A percentile compares a stretch with the other conserved stretches of the same genome.
Evolutionary conservation across 2,888 invertebrate species (phyloP).

Genomic region (Cataglyphis livida): DNA sequence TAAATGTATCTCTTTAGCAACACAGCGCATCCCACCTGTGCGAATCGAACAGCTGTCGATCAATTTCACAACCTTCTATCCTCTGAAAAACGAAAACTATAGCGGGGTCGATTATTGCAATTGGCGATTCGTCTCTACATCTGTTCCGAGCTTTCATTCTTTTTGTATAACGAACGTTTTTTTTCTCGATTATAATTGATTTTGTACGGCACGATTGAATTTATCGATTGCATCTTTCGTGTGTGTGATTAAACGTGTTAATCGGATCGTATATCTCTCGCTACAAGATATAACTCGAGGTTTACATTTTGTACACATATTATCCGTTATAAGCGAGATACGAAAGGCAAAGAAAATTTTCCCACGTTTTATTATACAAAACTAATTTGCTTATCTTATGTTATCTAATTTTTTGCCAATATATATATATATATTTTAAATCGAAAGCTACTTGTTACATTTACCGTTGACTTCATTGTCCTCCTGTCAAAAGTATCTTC

Average conservation of each 20-base stretch:
- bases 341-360: neutral
- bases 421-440: neutral
- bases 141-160: slow-evolving; percentile 9
- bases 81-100: slow-evolving; percentile 27
- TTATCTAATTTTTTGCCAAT: neutral
- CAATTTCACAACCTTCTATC: slow-evolving; percentile 45
- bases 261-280: slow-evolving; percentile 47
- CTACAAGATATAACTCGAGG: slow-evolving; percentile 29
- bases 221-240: slow-evolving; percentile 48
- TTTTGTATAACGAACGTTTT: slow-evolving; percentile 26
- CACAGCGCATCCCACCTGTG: slow-evolving; percentile 64
- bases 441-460: slow-evolving; percentile 38
- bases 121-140: slow-evolving; percentile 36
- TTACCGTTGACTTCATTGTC: slow-evolving; percentile 22
- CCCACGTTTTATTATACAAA: neutral
- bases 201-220: slow-evolving; percentile 42
- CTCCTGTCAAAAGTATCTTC: slow-evolving; percentile 37
- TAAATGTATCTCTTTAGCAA: slow-evolving; percentile 54
- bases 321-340: slow-evolving; percentile 19
- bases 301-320: slow-evolving; percentile 31
- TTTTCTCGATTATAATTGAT: slow-evolving; percentile 38
- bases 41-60: slow-evolving; percentile 63
- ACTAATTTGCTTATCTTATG: neutral
- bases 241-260: slow-evolving; percentile 40
- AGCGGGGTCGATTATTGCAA: slow-evolving; percentile 6